Evolutionary conservation across 2,797 vertebrate species (phyloP).

Genomic region (Myotis myotis): DNA sequence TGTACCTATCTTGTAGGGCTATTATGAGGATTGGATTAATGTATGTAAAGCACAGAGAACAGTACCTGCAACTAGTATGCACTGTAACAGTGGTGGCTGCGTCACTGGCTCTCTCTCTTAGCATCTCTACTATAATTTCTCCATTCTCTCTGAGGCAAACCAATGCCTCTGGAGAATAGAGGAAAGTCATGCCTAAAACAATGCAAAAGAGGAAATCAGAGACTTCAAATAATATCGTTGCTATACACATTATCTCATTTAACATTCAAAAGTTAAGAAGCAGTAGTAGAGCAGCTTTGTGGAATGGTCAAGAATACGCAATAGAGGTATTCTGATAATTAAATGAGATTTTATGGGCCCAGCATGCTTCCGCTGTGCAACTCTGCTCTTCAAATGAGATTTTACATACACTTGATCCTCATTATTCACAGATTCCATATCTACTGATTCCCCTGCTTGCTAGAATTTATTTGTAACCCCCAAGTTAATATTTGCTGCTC

Average conservation of each 20-base stretch:
- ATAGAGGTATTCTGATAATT: background rate
- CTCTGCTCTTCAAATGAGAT: no score
- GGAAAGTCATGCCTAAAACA: background rate
- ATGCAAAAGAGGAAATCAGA: background rate
- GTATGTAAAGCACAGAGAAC: background rate
- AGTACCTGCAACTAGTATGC: background rate
- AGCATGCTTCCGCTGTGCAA: no score
- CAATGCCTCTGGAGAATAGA: background rate
- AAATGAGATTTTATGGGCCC: background rate
- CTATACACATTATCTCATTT: background rate
- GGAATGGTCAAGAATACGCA: background rate
- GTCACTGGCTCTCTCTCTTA: background rate
- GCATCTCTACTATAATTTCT: background rate
- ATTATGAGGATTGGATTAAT: background rate
- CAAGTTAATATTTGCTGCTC: background rate
- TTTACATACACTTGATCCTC: background rate
- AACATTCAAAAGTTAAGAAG: background rate
- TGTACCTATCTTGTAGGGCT: background rate
- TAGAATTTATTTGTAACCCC: background rate
- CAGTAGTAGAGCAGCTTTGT: background rate
- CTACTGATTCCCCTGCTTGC: background rate
- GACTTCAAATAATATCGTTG: background rate
- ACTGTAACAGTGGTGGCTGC: background rate
- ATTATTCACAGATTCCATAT: background rate
- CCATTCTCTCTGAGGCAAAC: background rate